Conservation (phyloP, 1,140 invertebrate species). For the Orchesella cincta region DNA sequence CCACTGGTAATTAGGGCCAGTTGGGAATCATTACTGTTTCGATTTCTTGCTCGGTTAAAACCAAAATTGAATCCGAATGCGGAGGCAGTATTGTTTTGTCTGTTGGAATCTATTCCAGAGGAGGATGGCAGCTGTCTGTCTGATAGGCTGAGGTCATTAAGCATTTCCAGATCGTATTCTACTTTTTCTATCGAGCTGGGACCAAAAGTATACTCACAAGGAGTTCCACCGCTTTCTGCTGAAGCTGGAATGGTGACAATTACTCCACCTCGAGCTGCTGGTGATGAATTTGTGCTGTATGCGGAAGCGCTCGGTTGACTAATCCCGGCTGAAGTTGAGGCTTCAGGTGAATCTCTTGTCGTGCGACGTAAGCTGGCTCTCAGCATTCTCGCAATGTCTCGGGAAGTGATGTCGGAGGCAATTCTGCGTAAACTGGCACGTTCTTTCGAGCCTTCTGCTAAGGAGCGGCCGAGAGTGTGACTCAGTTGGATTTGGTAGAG, state of each 20-base stretch:
- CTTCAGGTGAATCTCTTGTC: conserved; percentile 10
- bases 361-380: conserved; percentile 46
- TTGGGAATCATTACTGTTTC: conserved; percentile 43
- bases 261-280: neutral
- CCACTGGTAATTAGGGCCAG: conserved; percentile 37
- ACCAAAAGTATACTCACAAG: conserved; percentile 20
- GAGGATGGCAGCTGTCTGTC: neutral
- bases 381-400: conserved; percentile 49
- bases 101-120: neutral
- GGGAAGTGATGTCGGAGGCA: conserved; percentile 45
- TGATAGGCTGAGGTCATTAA: neutral
- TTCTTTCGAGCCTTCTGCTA: conserved; percentile 38
- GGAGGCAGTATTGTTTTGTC: neutral
- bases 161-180: conserved; percentile 21
- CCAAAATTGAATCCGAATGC: conserved; percentile 20
- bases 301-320: neutral
- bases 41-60: conserved; percentile 31
- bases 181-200: conserved; percentile 19
- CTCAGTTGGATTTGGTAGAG: conserved; percentile 36
- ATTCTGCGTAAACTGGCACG: conserved; percentile 43
- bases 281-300: conserved; percentile 11
- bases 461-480: conserved; percentile 37
- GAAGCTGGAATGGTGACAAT: neutral
- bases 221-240: neutral
- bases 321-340: neutral